These are phyloP conservation scores for Cancer borealis DNA, from an alignment of 2,888 invertebrate species.

Conservation along the genomic window DNA sequence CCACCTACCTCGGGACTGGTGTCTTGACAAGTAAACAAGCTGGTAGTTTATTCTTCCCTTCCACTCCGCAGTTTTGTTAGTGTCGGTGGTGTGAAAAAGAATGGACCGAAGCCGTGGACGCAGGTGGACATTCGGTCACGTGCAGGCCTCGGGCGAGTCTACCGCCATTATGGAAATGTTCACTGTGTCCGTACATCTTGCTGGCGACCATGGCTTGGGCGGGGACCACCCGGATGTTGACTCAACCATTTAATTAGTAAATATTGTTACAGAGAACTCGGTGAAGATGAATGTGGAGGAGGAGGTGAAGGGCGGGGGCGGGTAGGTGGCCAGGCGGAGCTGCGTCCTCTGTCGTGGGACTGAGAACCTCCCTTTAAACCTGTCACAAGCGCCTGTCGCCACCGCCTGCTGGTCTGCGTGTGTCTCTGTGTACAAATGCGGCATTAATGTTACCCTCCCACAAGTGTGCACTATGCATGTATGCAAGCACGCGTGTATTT, in stretches of 20 bases:
- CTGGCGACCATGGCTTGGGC: constrained; percentile 61
- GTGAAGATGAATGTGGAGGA: constrained; percentile 27
- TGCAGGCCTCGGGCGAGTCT: constrained; percentile 69
- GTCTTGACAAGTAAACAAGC: constrained; percentile 43
- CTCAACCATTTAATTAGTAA: constrained; percentile 34
- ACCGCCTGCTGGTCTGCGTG: constrained; percentile 25
- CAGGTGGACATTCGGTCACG: constrained; percentile 78
- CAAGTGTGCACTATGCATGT: constrained; percentile 39
- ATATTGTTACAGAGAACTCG: constrained; percentile 2
- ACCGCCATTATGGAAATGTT: constrained; percentile 74
- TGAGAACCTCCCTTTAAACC: constrained; percentile 62
- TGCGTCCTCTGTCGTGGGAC: constrained; percentile 50
- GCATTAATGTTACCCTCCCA: constrained; percentile 40
- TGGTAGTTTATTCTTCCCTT: not conserved
- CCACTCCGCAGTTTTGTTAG: not conserved
- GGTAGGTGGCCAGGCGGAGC: constrained; percentile 41
- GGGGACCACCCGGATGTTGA: constrained; percentile 31
- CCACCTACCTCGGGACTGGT: not conserved
- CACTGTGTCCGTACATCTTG: constrained; percentile 63
- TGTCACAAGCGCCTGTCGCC: constrained; percentile 58
- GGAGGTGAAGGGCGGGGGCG: constrained; percentile 1
- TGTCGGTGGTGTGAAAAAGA: constrained; percentile 77
- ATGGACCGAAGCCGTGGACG: constrained; percentile 78
- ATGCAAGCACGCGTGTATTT: constrained; percentile 41
- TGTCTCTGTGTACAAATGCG: constrained; percentile 1